Evolutionary conservation across 2,797 vertebrate genomes (phyloP).

Genomic region (Galago senegalensis): DNA sequence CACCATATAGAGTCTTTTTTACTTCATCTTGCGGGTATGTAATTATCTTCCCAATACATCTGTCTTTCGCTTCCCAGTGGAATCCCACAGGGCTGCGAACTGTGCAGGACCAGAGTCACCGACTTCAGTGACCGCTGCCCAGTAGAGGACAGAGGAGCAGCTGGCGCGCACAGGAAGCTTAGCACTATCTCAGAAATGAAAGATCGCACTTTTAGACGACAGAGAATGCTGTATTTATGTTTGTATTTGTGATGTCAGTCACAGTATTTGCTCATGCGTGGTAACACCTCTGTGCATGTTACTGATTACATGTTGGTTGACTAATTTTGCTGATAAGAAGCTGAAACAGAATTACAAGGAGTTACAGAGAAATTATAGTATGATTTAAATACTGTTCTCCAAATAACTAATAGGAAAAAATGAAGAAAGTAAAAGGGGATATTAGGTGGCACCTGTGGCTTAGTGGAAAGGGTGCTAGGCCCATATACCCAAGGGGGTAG

Average conservation of each 20-base stretch:
- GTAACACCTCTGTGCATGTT: background rate
- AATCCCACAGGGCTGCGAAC: background rate
- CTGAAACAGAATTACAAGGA: background rate
- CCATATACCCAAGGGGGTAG: too few species aligned
- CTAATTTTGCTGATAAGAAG: background rate
- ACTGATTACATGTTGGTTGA: background rate
- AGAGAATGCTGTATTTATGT: background rate
- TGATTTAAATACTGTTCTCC: background rate
- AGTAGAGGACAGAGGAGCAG: background rate
- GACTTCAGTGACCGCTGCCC: background rate
- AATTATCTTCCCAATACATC: background rate
- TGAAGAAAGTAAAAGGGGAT: background rate
- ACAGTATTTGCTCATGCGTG: background rate
- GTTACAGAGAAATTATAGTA: background rate
- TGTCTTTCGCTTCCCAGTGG: background rate
- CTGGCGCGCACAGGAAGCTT: background rate
- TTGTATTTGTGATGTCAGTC: background rate
- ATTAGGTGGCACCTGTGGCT: background rate
- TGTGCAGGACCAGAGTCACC: background rate
- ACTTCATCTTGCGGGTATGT: background rate
- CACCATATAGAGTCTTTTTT: background rate
- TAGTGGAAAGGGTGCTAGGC: too few species aligned
- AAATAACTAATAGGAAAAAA: background rate
- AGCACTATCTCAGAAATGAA: background rate
- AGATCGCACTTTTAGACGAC: background rate